Evolutionary conservation across 2,888 invertebrate genomes (phyloP), one percentile per base, ranked within the genome.

Genomic region (Amblyjoppa fuscipennis): DNA sequence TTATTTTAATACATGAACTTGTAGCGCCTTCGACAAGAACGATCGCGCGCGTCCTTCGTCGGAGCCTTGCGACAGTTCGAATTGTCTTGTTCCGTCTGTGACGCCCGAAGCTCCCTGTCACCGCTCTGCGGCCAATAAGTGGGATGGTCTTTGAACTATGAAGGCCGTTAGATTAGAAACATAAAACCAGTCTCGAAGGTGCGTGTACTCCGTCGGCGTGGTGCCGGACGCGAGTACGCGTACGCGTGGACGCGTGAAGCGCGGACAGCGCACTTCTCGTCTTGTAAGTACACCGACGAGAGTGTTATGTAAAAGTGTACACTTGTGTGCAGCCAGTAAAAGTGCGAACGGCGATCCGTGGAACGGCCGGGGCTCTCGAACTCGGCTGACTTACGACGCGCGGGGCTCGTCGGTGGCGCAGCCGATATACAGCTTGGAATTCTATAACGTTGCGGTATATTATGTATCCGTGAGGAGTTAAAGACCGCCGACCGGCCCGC

Each of bases 81-180:
- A 41, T 41, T 75, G 20, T 75, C n/a, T 16, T 3, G 45, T 64
- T 20, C 25, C 34, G 51, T 38, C 51, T 25, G 69, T 5, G 4
- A 6, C 49, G 28, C 11, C 28, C 68, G 45, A 45, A n/a, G 45
- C 13, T 4, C 20, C 13, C 16, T 6, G 25, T 5, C 28, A 28
- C 28, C 45, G 59, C 13, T 28, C 6, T 13, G 4, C 49, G 34
- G n/a, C 13, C 53, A 28, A 77, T 56, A 71, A 59, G 70, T 34
- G 68, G 59, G 77, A 84, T 82, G 78, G 84, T 83, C 85, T 79
- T 83, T 83, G 83, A 83, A 83, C 78, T 83, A 56, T 82, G 81
- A 84, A 83, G 87, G 84, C 77, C 87, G 81, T 83, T 84, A 81
- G 84, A 87, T 86, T 84, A 80, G 82, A 86, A 81, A 79, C 81